Evolutionary conservation across 2,888 invertebrate species (phyloP).

Genomic region (Epicampocera succincta): DNA sequence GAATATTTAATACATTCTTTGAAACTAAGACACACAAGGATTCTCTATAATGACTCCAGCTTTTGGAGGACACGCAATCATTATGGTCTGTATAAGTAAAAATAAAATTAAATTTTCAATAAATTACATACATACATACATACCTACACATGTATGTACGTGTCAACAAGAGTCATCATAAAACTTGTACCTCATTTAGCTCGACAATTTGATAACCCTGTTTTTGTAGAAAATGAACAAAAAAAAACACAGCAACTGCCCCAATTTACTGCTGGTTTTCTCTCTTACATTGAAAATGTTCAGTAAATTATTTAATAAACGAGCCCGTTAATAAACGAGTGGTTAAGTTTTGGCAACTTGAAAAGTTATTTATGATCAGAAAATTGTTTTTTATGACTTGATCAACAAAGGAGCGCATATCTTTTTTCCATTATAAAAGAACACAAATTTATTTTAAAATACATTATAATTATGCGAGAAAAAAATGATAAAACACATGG

Average conservation of each 20-base stretch:
- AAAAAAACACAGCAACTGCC: background rate
- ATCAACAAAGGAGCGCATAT: slow-evolving; percentile 18
- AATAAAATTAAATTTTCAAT: background rate
- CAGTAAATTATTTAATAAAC: slow-evolving; percentile 46
- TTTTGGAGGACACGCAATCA: too few species aligned
- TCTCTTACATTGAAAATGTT: background rate
- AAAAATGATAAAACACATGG: slow-evolving; percentile 21
- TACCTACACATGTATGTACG: too few species aligned
- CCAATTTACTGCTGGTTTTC: slow-evolving; percentile 4
- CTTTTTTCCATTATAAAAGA: slow-evolving; percentile 1
- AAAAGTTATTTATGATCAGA: slow-evolving; percentile 45
- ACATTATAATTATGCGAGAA: slow-evolving; percentile 19
- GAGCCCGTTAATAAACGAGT: too few species aligned
- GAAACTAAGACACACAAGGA: too few species aligned
- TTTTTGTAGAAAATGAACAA: background rate
- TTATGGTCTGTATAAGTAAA: too few species aligned
- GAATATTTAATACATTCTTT: too few species aligned
- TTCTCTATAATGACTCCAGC: too few species aligned
- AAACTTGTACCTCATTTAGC: background rate
- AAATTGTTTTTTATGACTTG: slow-evolving; percentile 19
- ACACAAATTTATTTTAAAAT: slow-evolving; percentile 37
- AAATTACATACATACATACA: too few species aligned
- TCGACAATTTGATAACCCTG: background rate
- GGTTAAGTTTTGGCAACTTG: background rate
- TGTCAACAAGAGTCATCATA: slow-evolving; percentile 24